Evolutionary conservation across 2,888 invertebrate genomes (phyloP).

Genomic region (Pecten maximus): DNA sequence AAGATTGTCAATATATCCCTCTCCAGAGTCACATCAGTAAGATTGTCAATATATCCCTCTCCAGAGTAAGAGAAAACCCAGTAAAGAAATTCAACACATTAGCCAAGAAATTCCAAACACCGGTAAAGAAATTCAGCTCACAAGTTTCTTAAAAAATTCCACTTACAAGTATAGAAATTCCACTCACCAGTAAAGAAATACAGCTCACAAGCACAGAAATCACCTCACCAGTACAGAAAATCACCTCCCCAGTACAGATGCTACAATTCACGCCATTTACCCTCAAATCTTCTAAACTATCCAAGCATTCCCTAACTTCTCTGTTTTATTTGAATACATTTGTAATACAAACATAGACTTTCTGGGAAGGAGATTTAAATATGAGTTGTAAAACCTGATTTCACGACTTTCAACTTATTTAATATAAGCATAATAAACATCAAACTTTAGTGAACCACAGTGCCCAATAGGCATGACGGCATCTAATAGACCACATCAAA

Average conservation of each 20-base stretch:
- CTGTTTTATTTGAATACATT: constrained; percentile 2
- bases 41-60: too few species aligned
- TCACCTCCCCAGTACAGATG: background rate
- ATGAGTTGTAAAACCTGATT: background rate
- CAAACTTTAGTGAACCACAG: background rate
- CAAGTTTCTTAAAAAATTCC: too few species aligned
- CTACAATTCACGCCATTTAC: background rate
- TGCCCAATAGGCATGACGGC: constrained; percentile 6
- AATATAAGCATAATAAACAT: background rate
- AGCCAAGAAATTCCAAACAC: too few species aligned
- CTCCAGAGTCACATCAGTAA: too few species aligned
- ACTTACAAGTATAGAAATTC: too few species aligned
- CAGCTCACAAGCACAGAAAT: too few species aligned
- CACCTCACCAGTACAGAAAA: background rate
- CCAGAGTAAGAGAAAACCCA: too few species aligned
- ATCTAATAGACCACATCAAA: background rate
- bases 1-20: too few species aligned
- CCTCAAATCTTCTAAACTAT: background rate
- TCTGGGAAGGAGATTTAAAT: background rate
- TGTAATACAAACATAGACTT: background rate
- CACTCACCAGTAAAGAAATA: too few species aligned
- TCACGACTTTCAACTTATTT: background rate
- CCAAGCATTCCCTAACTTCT: background rate
- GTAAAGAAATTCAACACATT: too few species aligned
- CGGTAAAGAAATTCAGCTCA: too few species aligned